Conservation (phyloP, 1,140 invertebrate species). For the Lineus longissimus region DNA sequence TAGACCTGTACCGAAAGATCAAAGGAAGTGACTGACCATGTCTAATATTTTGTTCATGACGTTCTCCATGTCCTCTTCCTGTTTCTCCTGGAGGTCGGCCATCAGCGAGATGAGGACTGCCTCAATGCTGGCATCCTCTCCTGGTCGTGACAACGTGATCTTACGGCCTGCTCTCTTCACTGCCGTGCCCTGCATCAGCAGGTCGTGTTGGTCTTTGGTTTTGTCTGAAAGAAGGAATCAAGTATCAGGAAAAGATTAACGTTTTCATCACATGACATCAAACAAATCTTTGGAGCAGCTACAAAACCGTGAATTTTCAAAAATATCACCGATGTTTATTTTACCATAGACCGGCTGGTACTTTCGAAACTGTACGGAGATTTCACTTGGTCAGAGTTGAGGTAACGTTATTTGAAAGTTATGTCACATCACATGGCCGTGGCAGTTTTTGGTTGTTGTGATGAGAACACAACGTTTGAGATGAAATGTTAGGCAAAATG, state of each 20-base stretch:
- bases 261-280: neutral
- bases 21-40: too few relatives aligned
- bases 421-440: too few relatives aligned
- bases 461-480: too few relatives aligned
- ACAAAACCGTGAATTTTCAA: too few relatives aligned
- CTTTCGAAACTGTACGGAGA: too few relatives aligned
- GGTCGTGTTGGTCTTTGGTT: conserved; percentile 20
- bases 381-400: too few relatives aligned
- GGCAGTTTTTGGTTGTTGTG: too few relatives aligned
- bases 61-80: conserved; percentile 33
- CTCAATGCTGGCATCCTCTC: neutral
- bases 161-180: conserved; percentile 30
- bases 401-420: too few relatives aligned
- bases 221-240: conserved; percentile 15
- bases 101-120: conserved; percentile 25
- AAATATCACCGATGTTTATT: too few relatives aligned
- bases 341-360: too few relatives aligned
- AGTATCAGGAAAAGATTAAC: neutral
- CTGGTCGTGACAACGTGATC: conserved; percentile 13
- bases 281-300: neutral
- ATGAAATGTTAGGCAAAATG: too few relatives aligned
- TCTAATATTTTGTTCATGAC: neutral
- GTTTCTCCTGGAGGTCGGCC: conserved; percentile 33
- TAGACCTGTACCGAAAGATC: too few relatives aligned
- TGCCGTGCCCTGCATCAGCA: conserved; percentile 30